Conservation (phyloP, 2,888 invertebrate species). For the Microctonus brassicae region DNA sequence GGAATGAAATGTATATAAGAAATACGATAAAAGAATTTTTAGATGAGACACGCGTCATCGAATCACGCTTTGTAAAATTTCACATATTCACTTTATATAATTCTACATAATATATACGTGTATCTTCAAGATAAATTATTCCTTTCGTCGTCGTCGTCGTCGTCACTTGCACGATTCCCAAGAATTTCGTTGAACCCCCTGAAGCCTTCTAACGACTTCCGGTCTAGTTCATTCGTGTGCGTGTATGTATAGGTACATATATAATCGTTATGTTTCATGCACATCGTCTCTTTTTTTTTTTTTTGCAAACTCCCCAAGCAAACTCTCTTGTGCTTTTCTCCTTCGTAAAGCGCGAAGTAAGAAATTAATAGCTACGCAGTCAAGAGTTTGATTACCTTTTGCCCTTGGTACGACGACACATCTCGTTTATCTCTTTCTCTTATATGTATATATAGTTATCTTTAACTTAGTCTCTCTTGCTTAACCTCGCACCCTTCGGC, state of each 20-base stretch:
- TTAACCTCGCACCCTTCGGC: conserved; percentile 8
- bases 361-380: conserved; percentile 60
- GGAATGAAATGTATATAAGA: neutral
- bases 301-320: neutral
- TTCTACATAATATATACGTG: neutral
- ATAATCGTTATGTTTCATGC: neutral
- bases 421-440: conserved; percentile 34
- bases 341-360: conserved; percentile 35
- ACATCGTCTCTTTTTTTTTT: too few relatives aligned
- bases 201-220: conserved; percentile 15
- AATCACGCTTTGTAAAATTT: conserved; percentile 23
- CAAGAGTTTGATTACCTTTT: conserved; percentile 60
- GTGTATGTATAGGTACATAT: neutral
- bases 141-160: too few relatives aligned
- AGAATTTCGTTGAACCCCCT: conserved; percentile 6
- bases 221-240: neutral
- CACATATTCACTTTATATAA: neutral
- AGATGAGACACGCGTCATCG: conserved; percentile 2
- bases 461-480: conserved; percentile 29
- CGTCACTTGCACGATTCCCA: too few relatives aligned
- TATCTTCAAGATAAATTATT: neutral
- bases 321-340: conserved; percentile 11
- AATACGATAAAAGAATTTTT: conserved; percentile 13
- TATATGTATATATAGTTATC: too few relatives aligned
- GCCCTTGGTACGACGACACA: conserved; percentile 17